These are phyloP conservation scores for Tokudaia muenninki DNA, from an alignment of 2,797 vertebrate genomes.

Conservation along the genomic window DNA sequence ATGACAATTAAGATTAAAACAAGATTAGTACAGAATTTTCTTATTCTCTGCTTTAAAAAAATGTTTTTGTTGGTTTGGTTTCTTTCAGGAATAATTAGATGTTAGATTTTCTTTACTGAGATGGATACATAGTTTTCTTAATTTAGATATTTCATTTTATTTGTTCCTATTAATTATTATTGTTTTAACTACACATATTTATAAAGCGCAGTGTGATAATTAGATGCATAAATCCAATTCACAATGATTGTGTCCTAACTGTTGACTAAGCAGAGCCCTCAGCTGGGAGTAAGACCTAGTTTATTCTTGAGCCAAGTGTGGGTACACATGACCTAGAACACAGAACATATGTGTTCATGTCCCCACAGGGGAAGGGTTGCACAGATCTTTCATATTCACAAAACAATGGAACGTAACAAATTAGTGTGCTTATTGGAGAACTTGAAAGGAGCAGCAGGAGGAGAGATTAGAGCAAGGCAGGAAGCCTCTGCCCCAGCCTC, in stretches of 20 bases:
- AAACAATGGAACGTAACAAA: not conserved
- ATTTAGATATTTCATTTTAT: not conserved
- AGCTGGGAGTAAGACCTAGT: not conserved
- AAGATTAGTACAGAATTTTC: not conserved
- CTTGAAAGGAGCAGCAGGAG: rapidly evolving
- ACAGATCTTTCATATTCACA: not conserved
- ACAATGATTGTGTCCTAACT: not conserved
- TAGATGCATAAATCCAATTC: not conserved
- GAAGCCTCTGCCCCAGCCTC: not conserved
- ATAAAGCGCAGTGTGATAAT: not conserved
- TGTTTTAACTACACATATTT: not conserved
- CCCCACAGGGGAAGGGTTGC: too few relatives aligned
- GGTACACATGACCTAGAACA: not conserved
- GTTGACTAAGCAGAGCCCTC: not conserved
- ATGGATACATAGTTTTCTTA: not conserved
- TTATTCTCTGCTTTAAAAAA: not conserved
- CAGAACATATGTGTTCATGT: not conserved
- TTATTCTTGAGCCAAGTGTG: not conserved
- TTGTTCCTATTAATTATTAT: not conserved
- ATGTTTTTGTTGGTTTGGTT: not conserved
- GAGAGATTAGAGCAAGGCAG: not conserved
- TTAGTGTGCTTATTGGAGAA: not conserved
- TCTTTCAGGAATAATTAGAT: not conserved
- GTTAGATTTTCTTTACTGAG: not conserved
- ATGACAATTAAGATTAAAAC: not conserved